These are phyloP conservation scores for Lumbricus terrestris DNA, from an alignment of 2,888 invertebrate species.

Conservation along the genomic window DNA sequence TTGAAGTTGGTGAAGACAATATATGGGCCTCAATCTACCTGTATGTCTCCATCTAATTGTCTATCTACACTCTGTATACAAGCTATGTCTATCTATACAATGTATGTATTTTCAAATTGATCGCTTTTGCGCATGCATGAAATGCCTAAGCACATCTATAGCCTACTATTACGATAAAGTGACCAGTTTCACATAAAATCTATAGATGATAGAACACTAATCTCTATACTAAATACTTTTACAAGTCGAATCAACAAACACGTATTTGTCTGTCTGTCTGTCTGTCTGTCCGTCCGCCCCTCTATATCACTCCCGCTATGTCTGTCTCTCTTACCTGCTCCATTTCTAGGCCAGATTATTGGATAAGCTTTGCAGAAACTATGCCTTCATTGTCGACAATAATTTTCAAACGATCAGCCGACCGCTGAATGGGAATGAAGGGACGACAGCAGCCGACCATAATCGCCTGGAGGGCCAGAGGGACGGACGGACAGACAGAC, in stretches of 20 bases:
- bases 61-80: no score
- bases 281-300: background rate
- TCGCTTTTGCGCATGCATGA: background rate
- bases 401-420: background rate
- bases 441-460: no score
- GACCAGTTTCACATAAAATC: no score
- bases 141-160: background rate
- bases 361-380: background rate
- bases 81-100: no score
- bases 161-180: background rate
- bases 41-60: no score
- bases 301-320: background rate
- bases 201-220: no score
- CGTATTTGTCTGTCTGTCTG: background rate
- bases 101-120: background rate
- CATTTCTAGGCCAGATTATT: background rate
- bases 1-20: no score
- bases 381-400: background rate
- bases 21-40: no score
- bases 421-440: background rate
- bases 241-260: background rate
- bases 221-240: background rate
- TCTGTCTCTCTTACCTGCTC: background rate
- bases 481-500: no score
- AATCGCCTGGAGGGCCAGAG: no score